Base-by-base conservation (phyloP, 2,113 vertebrate species). In the Rhinoderma darwinii region DNA sequence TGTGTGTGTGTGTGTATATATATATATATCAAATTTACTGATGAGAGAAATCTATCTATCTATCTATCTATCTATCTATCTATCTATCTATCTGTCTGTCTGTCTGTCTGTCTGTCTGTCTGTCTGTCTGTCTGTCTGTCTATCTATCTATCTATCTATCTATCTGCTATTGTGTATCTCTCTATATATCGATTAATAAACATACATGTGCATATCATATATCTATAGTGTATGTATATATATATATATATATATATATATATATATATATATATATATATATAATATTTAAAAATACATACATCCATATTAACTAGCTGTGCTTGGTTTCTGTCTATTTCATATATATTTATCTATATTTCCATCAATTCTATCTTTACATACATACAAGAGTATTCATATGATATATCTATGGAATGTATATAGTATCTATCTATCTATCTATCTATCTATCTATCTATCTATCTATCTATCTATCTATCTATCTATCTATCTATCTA, bases 381-480 rank as follows among this genome's bases (percentile, higher is more conserved):
- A 76, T 44, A 76, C 10, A 76, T 76, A 22, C 44, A 27, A 7
- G 10, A 63, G 4, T 63, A n/a, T n/a, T n/a, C 59, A 63, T 14
- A 30, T 50, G 25, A 78, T 50, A 30, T 78, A 51, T 43, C 9
- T 51, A 77, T 51, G 11, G 44, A 32, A 22, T 30, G 4, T 27
- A 47, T 12, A 47, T n/a, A 50, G n/a, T 47, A 76, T 37, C 44
- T 76, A 76, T 76, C 20, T 76, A 44, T 27, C 2, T 76, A 4
- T 47, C 44, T 76, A 76, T 47, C 44, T 47, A n/a, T 76, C 4
- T 76, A 76, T 74, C 9, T 74, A 74, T 74, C 8, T 74, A 39
- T 14, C 8, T 22, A 2, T 32, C 11, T 70, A 15, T 47, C 6
- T 47, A 12, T 47, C 6, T 47, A 12, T 47, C 6, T 47, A 12